These are phyloP conservation scores for Xylota segnis DNA, from an alignment of 2,888 invertebrate species.

Conservation along the genomic window DNA sequence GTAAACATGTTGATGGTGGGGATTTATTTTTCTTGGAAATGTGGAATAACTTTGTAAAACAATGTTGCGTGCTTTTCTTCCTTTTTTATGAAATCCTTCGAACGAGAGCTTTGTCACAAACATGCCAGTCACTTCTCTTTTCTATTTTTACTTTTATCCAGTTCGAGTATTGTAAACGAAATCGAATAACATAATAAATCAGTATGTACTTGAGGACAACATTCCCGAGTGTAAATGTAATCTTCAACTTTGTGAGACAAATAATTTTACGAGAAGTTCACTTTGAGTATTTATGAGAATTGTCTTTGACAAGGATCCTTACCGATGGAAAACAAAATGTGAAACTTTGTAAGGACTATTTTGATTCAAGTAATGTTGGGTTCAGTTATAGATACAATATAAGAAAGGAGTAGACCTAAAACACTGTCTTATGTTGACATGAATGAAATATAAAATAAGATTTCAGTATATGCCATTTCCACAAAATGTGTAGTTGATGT, in stretches of 20 bases:
- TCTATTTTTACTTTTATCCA: not conserved
- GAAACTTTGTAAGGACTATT: constrained; percentile 1
- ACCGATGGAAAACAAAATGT: constrained; percentile 16
- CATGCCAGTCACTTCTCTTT: constrained; percentile 36
- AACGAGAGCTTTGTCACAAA: constrained; percentile 36
- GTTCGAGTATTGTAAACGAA: not conserved
- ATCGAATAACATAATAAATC: constrained; percentile 41
- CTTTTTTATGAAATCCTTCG: constrained; percentile 14
- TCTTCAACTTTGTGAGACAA: constrained; percentile 20
- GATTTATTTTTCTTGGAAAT: constrained; percentile 13
- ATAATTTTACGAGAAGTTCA: constrained; percentile 23
- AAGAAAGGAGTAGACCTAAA: too few relatives aligned
- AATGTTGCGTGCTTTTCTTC: constrained; percentile 2
- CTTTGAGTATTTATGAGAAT: constrained; percentile 30
- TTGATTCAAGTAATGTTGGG: not conserved
- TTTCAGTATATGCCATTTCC: too few relatives aligned
- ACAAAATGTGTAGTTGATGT: too few relatives aligned
- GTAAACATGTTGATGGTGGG: not conserved
- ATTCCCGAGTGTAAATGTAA: constrained; percentile 1
- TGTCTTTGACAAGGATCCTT: constrained; percentile 12
- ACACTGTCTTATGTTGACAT: too few relatives aligned
- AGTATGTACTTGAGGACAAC: constrained; percentile 1
- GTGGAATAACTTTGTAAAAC: constrained; percentile 1
- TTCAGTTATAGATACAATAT: not conserved
- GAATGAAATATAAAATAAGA: too few relatives aligned